Evolutionary conservation across 2,113 vertebrate genomes (phyloP), one percentile per base, ranked within the genome.

Genomic region (Vanacampus margaritifer): DNA sequence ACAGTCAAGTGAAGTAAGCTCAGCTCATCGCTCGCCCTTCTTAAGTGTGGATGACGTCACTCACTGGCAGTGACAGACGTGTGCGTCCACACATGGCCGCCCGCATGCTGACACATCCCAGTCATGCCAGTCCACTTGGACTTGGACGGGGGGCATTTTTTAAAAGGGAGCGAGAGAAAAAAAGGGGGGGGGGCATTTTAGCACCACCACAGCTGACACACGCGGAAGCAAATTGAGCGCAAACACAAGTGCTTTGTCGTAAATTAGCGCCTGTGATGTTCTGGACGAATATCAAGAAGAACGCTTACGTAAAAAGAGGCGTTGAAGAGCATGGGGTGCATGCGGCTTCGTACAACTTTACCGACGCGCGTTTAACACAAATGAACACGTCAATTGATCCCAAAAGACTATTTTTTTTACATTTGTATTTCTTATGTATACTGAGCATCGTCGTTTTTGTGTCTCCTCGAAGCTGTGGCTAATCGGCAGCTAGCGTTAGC

Each of bases 291-390:
- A 9, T 51, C n/a, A 2, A 7, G n/a, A 51, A 9, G 64, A 74
- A 88, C 68, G 81, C 85, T 88, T 87, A 87, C 75, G 85, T 87
- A 88, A 86, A 89, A 75, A 78, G 75, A 77, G 50, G 51, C 68
- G 79, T 74, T 64, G 54, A 76, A 62, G 69, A 56, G 79, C 79
- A 78, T 66, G 68, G 71, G 67, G 63, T 66, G 67, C 54, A 36
- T 64, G 79, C 61, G 43, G 13, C 57, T 62, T 53, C n/a, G 14
- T 39, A 16, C 66, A 83, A 86, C 79, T 79, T 81, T 78, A 68
- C 46, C 37, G 12, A 17, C 21, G 41, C 16, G 0, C 0, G 13
- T n/a, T 2, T 13, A 8, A 57, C 2, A 16, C 1, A 14, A 17
- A 6, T 16, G 26, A 32, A 16, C 54, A 28, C 54, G 6, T 8